Base-by-base conservation (phyloP, 2,888 invertebrate genomes). In the Rotaria sp. region DNA sequence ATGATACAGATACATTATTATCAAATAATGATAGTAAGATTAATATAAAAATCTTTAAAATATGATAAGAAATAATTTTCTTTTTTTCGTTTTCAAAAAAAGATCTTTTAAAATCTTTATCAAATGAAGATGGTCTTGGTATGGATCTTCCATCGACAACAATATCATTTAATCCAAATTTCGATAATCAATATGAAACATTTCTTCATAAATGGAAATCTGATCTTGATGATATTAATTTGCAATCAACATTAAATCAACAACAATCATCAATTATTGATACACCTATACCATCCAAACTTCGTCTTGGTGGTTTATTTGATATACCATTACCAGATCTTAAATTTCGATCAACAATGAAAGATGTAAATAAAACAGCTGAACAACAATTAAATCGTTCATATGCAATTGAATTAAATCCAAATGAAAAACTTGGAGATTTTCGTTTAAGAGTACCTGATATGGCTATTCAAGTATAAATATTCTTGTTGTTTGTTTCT, bases 361-460 rank as follows among this genome's bases (percentile, higher is more conserved):
- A 74, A 74, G 35, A 38, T 24, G 4, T 38, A 38, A 41, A 74
- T 38, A 74, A 35, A 74, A 38, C 8, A 10, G 74, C 38, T 38
- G 74, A 74, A 74, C 74, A 74, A 38, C 74, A 74, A 38, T 38
- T 74, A 7, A 74, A 74, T 18, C 35, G 74, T 38, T 24, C 74
- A 21, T 74, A 74, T 74, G 74, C 74, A 21, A 74, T 74, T 38
- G 74, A 74, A 74, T 74, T 74, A 74, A 74, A 74, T 74, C 74
- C 74, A 1, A 38, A 21, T 24, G 74, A 74, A 74, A 74, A 74
- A 38, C 35, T 74, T 74, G 74, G 74, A 7, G 74, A 74, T 74
- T 74, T 74, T 74, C 35, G 41, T 38, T 74, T 74, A 38, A n/a
- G 74, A 38, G 74, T 74, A 74, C 74, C 74, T 18, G 41, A 74